Evolutionary conservation across 2,888 invertebrate species (phyloP).

Genomic region (Athalia cordata): DNA sequence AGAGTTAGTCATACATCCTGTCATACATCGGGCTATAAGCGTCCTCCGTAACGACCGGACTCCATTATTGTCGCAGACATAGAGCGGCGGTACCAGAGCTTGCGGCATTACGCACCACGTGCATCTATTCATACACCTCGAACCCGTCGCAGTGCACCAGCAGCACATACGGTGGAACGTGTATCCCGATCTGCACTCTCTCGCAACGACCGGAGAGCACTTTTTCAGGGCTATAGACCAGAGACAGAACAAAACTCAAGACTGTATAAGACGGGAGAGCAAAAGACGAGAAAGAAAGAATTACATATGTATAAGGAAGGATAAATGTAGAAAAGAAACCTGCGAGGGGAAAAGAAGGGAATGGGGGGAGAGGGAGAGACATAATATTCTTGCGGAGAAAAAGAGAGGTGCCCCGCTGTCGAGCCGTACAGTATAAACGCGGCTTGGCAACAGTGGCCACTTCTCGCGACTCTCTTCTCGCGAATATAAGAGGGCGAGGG

Average conservation of each 20-base stretch:
- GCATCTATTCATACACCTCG: conserved; percentile 39
- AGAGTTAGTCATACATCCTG: conserved; percentile 69
- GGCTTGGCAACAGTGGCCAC: conserved; percentile 66
- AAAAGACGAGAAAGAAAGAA: too few relatives aligned
- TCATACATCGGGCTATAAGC: conserved; percentile 68
- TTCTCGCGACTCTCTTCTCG: conserved; percentile 51
- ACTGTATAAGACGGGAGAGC: too few relatives aligned
- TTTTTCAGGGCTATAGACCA: too few relatives aligned
- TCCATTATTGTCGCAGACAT: conserved; percentile 66
- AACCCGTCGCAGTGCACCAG: background rate
- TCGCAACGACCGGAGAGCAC: background rate
- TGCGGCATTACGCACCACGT: background rate
- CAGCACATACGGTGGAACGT: too few relatives aligned
- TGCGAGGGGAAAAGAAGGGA: conserved; percentile 33
- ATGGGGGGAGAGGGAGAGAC: conserved; percentile 45
- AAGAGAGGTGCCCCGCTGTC: background rate
- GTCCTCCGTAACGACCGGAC: conserved; percentile 62
- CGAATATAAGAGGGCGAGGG: conserved; percentile 46
- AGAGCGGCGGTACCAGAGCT: background rate
- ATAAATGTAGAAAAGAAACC: conserved; percentile 47
- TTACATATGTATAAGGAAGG: background rate
- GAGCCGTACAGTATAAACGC: conserved; percentile 18
- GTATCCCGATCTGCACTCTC: conserved; percentile 21
- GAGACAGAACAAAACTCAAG: too few relatives aligned
- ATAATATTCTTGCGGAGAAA: conserved; percentile 1